Percentiles rank a stretch among this genome's conserved stretches.
These are phyloP conservation scores for Bolborhynchus lineola DNA, from an alignment of 2,113 vertebrate species.

Conservation along the genomic window DNA sequence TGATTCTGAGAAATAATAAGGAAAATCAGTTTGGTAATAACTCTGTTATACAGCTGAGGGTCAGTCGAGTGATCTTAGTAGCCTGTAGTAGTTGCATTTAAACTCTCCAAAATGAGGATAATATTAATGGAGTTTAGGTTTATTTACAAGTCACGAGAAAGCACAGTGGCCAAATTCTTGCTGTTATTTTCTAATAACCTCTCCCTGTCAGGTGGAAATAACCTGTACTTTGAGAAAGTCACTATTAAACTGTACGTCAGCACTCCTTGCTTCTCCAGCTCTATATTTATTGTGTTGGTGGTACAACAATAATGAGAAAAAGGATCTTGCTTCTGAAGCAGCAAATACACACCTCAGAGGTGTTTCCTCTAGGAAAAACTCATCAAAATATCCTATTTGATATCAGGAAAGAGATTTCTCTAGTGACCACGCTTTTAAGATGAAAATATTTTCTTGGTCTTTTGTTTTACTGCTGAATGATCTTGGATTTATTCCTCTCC, in stretches of 20 bases:
- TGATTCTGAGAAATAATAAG: constrained; percentile 5
- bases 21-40: constrained; percentile 16
- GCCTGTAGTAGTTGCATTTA: neutral
- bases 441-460: neutral
- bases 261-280: neutral
- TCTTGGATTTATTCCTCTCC: neutral
- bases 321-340: neutral
- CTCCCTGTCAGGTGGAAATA: neutral
- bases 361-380: neutral
- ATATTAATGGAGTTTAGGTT: neutral
- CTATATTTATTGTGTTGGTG: neutral
- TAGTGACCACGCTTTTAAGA: neutral
- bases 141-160: neutral
- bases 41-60: neutral
- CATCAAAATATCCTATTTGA: neutral
- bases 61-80: neutral
- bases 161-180: neutral
- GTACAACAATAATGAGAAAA: neutral
- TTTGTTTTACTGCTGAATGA: neutral
- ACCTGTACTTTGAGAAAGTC: neutral
- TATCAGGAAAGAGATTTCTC: neutral
- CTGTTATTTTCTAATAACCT: neutral
- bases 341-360: neutral
- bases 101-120: constrained; percentile 13
- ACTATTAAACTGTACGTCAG: neutral